Conservation (phyloP, 2,797 vertebrate genomes). For the Cirrhinus mrigala region DNA sequence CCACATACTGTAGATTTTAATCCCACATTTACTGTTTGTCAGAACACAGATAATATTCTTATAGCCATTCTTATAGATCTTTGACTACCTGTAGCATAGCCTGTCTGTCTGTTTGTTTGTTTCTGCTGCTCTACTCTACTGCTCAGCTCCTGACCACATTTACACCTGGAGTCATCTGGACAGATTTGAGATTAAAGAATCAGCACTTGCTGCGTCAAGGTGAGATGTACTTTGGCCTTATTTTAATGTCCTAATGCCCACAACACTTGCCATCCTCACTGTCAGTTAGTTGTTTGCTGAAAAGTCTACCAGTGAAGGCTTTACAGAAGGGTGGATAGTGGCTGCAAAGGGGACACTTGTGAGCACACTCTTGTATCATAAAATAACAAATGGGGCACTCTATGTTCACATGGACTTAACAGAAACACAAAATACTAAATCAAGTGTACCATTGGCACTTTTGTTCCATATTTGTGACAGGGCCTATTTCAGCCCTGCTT, state of each 20-base stretch:
- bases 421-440: neutral
- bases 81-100: too few species aligned
- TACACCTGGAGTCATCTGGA: neutral
- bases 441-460: neutral
- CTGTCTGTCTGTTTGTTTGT: neutral
- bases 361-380: neutral
- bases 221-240: neutral
- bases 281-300: neutral
- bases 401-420: neutral
- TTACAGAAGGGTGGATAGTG: neutral
- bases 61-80: too few species aligned
- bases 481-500: constrained; percentile 18
- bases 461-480: neutral
- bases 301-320: neutral
- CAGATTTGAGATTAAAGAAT: neutral
- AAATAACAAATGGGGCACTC: neutral
- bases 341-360: neutral
- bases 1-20: constrained; percentile 17
- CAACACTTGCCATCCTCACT: neutral
- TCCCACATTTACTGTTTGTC: constrained; percentile 12
- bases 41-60: neutral
- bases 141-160: neutral
- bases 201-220: neutral
- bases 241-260: neutral
- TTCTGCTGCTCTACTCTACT: neutral